Evolutionary conservation across 35 echinoderm and acorn worm genomes (phyloP), one percentile per base, ranked within the genome.

Genomic region (Acanthaster planci): DNA sequence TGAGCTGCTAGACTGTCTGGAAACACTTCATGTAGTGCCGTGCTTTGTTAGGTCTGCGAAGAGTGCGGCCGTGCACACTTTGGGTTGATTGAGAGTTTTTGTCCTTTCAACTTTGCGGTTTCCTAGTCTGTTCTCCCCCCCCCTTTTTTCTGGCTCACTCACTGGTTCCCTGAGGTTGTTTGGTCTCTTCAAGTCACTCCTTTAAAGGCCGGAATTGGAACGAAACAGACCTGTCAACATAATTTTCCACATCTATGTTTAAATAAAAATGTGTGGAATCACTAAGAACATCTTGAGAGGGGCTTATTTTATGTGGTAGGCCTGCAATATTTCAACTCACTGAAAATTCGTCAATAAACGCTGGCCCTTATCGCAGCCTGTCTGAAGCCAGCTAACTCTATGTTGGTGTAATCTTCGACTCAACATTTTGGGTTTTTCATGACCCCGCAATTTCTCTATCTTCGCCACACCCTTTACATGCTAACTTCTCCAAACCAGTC

Each of bases 141-240:
- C 12, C 12, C 42, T 12, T 47, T 12, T 47, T 47, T 47, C 42
- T 47, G 42, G 4, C 42, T 47, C 42, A 47, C 12, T 72, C 29
- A 72, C 64, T 72, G 64, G 64, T 72, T 27, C 64, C 64, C 64
- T 0, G 64, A 35, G 64, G 64, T 10, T 30, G 64, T 72, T 72
- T 19, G 64, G 22, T 72, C 64, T 26, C 64, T 31, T 3, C 64
- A 26, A 26, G 64, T 72, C 64, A 26, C 26, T 34, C 26, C 64
- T 72, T 60, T 72, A 72, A 72, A 72, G 23, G 15, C 64, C 30
- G 64, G 21, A 14, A 72, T 72, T 14, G 30, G 64, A 72, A 34
- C 64, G 4, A 72, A 72, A 7, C 10, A 26, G 21, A 72, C 2
- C 14, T 26, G 30, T 21, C 9, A 67, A 72, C 64, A 72, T 27